These are phyloP conservation scores for Saccostrea glomerata DNA, from an alignment of 1,140 invertebrate species.

Conservation along the genomic window DNA sequence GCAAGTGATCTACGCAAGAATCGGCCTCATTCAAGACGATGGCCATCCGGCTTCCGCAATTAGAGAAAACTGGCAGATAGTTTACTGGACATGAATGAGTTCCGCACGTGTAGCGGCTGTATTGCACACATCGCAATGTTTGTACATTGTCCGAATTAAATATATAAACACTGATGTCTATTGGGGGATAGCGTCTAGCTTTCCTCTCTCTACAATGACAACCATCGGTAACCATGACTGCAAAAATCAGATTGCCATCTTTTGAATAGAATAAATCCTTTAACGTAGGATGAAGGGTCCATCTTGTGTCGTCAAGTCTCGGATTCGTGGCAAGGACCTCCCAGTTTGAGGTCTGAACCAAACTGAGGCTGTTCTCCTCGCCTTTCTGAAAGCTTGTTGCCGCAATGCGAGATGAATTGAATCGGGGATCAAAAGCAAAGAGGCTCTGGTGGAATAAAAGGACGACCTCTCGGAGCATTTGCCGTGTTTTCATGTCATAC, in stretches of 20 bases:
- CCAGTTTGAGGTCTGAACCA: conserved; percentile 71
- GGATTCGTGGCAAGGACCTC: conserved; percentile 71
- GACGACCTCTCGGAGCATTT: conserved; percentile 69
- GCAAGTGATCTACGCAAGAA: conserved; percentile 72
- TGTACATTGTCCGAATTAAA: conserved; percentile 75
- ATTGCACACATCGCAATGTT: conserved; percentile 77
- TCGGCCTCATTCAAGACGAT: conserved; percentile 76
- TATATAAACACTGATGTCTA: conserved; percentile 76
- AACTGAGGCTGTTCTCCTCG: conserved; percentile 75
- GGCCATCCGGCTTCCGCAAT: conserved; percentile 77
- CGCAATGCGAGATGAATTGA: conserved; percentile 74
- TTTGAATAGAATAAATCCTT: conserved; percentile 75
- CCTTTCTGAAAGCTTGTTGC: conserved; percentile 75
- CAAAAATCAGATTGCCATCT: conserved; percentile 76
- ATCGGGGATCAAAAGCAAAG: conserved; percentile 77
- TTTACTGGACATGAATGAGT: conserved; percentile 76
- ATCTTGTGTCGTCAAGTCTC: conserved; percentile 71
- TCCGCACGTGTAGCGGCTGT: conserved; percentile 75
- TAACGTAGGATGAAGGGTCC: conserved; percentile 70
- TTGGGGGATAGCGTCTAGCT: conserved; percentile 69
- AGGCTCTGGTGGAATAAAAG: conserved; percentile 71
- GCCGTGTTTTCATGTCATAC: conserved; percentile 71
- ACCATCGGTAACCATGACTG: conserved; percentile 71
- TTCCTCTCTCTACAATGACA: conserved; percentile 77
- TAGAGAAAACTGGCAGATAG: conserved; percentile 77